Evolutionary conservation across 2,888 invertebrate genomes (phyloP).

Genomic region (Iselma pallidipennis): DNA sequence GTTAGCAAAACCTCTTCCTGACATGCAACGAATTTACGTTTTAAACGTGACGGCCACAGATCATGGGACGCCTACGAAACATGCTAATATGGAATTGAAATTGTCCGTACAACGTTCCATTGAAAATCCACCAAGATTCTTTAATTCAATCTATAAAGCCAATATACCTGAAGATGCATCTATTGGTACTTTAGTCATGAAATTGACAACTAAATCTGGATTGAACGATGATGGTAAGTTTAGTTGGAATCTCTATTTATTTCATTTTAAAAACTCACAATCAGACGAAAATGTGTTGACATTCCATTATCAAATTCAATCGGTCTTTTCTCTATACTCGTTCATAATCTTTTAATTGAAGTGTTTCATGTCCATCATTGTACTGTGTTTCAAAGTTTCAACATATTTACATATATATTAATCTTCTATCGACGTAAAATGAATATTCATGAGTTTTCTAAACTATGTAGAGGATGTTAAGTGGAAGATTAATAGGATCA

Average conservation of each 20-base stretch:
- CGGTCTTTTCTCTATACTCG: not conserved
- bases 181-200: constrained; percentile 77
- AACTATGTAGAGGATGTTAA: constrained; percentile 23
- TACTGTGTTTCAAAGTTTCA: not conserved
- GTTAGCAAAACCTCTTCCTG: constrained; percentile 63
- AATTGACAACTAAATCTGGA: constrained; percentile 73
- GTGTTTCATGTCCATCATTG: not conserved
- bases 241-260: not conserved
- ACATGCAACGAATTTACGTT: constrained; percentile 58
- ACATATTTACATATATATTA: constrained; percentile 34
- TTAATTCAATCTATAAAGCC: constrained; percentile 73
- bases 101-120: constrained; percentile 71
- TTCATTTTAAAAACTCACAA: no score
- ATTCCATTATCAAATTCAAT: not conserved
- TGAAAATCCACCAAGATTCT: constrained; percentile 82
- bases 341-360: constrained; percentile 1
- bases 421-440: constrained; percentile 29
- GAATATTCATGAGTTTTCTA: constrained; percentile 32
- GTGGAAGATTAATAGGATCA: constrained; percentile 25
- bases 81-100: constrained; percentile 68
- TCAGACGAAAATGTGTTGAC: not conserved
- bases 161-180: constrained; percentile 78
- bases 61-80: constrained; percentile 76
- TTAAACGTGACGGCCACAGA: constrained; percentile 88
- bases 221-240: constrained; percentile 69